phyloP scores from a whole-genome alignment of 1,140 invertebrate genomes.

The Diuraphis noxia region DNA sequence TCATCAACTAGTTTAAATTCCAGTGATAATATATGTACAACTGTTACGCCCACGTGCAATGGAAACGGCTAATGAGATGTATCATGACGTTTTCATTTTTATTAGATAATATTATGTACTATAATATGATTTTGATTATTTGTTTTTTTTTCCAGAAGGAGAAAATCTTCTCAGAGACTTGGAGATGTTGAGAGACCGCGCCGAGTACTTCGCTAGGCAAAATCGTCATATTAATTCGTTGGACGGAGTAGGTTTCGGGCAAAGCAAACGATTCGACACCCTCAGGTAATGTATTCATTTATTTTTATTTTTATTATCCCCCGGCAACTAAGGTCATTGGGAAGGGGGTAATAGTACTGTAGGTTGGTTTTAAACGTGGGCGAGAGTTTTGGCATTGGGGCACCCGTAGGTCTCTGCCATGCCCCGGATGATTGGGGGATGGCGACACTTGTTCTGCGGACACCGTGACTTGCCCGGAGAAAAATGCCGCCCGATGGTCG shows the following conservation, averaged over 20 bases:
- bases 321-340: too few relatives aligned
- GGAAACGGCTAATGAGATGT: neutral
- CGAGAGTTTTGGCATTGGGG: too few relatives aligned
- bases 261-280: constrained; percentile 56
- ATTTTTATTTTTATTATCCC: too few relatives aligned
- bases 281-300: constrained; percentile 51
- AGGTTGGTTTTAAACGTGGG: too few relatives aligned
- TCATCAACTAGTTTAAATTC: neutral
- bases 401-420: too few relatives aligned
- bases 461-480: too few relatives aligned
- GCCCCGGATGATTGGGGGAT: too few relatives aligned
- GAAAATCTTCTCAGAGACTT: constrained; percentile 57
- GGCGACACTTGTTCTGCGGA: too few relatives aligned
- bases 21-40: neutral
- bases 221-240: constrained; percentile 57
- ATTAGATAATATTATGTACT: neutral
- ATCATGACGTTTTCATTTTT: neutral
- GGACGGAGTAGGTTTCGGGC: constrained; percentile 57
- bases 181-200: constrained; percentile 55
- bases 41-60: neutral
- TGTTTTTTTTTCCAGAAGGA: constrained; percentile 55
- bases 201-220: constrained; percentile 46
- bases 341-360: too few relatives aligned
- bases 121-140: neutral
- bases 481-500: too few relatives aligned